Base-by-base conservation (phyloP, 1,140 invertebrate genomes). In the Polypedilum vanderplanki region DNA sequence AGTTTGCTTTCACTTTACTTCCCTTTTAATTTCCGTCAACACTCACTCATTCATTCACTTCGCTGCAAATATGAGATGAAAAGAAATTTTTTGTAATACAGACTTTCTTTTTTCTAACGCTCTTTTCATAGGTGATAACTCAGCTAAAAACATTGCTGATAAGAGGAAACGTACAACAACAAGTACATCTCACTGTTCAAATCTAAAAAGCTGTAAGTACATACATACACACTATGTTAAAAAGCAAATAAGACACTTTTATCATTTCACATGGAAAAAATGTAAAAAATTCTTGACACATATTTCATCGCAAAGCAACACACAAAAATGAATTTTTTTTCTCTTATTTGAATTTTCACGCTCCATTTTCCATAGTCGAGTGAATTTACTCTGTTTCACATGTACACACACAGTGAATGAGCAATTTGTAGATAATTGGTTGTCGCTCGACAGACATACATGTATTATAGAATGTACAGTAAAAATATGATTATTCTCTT, bases 71-170 rank as follows among this genome's bases (percentile, higher is more conserved):
- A 15, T 57, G 46, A 57, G 46, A 57, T 15, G 46, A 15, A 57
- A 17, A 57, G 8, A 9, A 70, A 70, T 2, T 70, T 70, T 70
- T 7, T 70, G 17, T 22, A 70, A 57, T 22, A 18, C 18, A 20
- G 18, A 20, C 20, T 22, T 4, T 67, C 10, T 67, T 67, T 67
- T 18, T 67, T 20, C 46, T 57, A 17, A 1, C 10, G 8, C 8
- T 57, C 1, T 70, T 18, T 70, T 70, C 18, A 18, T 20, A 70
- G 65, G 65, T 70, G 65, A 70, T 70, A 70, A 70, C 20, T 70
- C 65, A 18, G 20, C 65, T 9, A 70, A 22, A 70, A 18, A 70
- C 3, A 70, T 7, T 20, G 17, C 65, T 70, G 65, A 70, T 70
- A 70, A 70, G 65, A 70, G 18, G 7, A 20, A 20, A 18, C 65